A percentile compares a stretch with the other conserved stretches of the same genome.
Evolutionary conservation across 2,113 vertebrate genomes (phyloP).

Genomic region (Nothobranchius furzeri): DNA sequence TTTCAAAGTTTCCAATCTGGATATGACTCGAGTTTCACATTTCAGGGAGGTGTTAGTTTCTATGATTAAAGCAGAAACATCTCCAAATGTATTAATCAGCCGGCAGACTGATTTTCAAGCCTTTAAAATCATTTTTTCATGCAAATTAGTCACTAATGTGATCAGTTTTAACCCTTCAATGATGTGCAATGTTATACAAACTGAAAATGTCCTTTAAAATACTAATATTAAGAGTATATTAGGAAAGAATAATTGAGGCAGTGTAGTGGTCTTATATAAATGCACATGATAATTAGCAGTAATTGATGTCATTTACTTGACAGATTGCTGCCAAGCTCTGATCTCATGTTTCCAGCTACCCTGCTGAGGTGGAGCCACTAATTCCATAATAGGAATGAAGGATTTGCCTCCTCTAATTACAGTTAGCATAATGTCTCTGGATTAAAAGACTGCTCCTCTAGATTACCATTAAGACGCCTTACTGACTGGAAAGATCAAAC

Average conservation of each 20-base stretch:
- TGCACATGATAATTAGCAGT: background rate
- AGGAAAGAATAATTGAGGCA: background rate
- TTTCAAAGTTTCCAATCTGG: slow-evolving; percentile 12
- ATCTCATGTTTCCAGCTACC: slow-evolving; percentile 45
- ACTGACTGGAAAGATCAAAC: slow-evolving; percentile 40
- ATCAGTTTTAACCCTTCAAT: background rate
- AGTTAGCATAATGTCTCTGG: slow-evolving; percentile 46
- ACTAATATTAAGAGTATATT: background rate
- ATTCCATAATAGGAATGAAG: slow-evolving; percentile 54
- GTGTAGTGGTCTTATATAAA: background rate
- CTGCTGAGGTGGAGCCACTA: slow-evolving; percentile 49
- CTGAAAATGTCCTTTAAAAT: background rate
- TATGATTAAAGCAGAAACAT: background rate
- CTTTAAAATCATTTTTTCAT: background rate
- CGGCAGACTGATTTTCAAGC: no score
- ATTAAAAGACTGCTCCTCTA: slow-evolving; percentile 40
- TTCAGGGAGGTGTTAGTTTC: background rate
- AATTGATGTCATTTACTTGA: slow-evolving; percentile 6
- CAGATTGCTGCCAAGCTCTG: slow-evolving; percentile 24
- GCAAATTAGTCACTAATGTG: background rate
- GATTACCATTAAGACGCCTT: slow-evolving; percentile 39
- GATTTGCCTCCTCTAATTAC: slow-evolving; percentile 70
- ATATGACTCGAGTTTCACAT: slow-evolving; percentile 9
- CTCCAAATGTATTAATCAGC: background rate
- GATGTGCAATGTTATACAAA: background rate